These are phyloP conservation scores for Marronus borbonicus DNA, from an alignment of 2,888 invertebrate species.

Conservation along the genomic window DNA sequence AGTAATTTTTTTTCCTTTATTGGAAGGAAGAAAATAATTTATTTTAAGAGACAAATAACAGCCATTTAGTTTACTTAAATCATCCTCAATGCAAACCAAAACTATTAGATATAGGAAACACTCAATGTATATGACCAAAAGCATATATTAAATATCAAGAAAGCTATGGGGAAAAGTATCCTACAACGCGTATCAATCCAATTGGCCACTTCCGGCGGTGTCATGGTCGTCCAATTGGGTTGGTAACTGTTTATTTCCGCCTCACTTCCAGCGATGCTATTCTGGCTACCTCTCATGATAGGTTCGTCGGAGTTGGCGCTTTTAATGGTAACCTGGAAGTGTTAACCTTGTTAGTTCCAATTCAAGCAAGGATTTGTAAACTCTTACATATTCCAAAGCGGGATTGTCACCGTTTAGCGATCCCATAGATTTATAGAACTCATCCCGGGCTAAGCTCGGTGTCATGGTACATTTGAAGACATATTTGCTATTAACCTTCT, in stretches of 20 bases:
- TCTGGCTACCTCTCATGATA: not conserved
- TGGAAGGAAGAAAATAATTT: too few relatives aligned
- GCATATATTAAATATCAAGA: constrained; percentile 82
- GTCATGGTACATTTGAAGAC: constrained; percentile 88
- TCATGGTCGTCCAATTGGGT: constrained; percentile 83
- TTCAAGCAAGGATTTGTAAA: too few relatives aligned
- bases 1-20: too few relatives aligned
- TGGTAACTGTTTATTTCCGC: constrained; percentile 58
- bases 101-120: not conserved
- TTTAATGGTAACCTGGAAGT: not conserved
- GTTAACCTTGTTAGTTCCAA: not conserved
- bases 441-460: constrained; percentile 82
- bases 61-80: not conserved
- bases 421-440: constrained; percentile 76
- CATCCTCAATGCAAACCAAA: not conserved
- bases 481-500: constrained; percentile 86
- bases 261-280: not conserved
- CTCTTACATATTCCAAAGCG: not conserved
- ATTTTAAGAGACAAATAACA: not conserved
- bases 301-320: not conserved
- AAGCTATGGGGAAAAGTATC: constrained; percentile 83
- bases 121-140: constrained; percentile 66
- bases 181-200: constrained; percentile 90
- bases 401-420: constrained; percentile 70
- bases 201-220: constrained; percentile 89